A percentile compares a stretch with the other conserved stretches of the same genome.
Evolutionary conservation across 2,888 invertebrate genomes (phyloP).

Genomic region (Sinodicranocentrus sp.): DNA sequence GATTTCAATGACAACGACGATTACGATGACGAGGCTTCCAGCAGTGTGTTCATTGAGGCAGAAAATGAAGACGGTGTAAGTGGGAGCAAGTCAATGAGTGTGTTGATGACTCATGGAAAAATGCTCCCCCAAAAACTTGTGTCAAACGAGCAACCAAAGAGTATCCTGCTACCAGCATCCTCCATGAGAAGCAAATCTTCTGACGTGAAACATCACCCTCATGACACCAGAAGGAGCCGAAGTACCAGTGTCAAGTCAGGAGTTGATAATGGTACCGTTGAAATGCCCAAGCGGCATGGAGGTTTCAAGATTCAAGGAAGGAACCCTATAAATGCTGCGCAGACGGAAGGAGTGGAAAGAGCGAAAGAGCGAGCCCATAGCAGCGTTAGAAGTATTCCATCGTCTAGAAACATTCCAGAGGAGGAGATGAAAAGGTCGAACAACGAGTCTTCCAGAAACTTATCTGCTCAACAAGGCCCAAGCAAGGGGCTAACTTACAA

Average conservation of each 20-base stretch:
- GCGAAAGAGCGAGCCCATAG: conserved; percentile 19
- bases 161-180: background rate
- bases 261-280: conserved; percentile 22
- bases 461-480: conserved; percentile 20
- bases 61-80: conserved; percentile 33
- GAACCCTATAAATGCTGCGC: background rate
- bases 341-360: conserved; percentile 23
- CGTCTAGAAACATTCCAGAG: conserved; percentile 1
- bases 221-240: conserved; percentile 35
- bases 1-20: conserved; percentile 73
- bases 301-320: conserved; percentile 43
- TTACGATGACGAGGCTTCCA: conserved; percentile 63
- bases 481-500: conserved; percentile 39
- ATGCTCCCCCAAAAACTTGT: conserved; percentile 2
- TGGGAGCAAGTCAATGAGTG: conserved; percentile 13
- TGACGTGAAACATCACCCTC: conserved; percentile 3
- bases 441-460: background rate
- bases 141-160: conserved; percentile 35
- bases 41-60: conserved; percentile 64
- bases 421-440: conserved; percentile 2
- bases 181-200: conserved; percentile 45
- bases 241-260: conserved; percentile 24
- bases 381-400: conserved; percentile 32
- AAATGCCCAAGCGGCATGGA: conserved; percentile 54
- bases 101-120: background rate